These are phyloP conservation scores for Bombus sibiricus DNA, from an alignment of 1,140 invertebrate genomes.

Conservation along the genomic window DNA sequence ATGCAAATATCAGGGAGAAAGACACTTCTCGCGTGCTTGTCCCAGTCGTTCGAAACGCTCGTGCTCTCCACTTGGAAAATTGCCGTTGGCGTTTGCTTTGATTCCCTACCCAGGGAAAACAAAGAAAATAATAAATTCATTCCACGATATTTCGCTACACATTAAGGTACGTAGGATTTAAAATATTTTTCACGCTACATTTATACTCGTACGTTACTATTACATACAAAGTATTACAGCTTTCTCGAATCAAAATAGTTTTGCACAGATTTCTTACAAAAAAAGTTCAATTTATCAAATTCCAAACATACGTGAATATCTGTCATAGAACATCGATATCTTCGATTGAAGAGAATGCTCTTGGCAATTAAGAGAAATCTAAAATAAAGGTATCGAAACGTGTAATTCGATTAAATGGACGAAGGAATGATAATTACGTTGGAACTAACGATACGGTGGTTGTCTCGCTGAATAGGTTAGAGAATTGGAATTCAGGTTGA, in stretches of 20 bases:
- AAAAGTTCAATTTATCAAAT: not conserved
- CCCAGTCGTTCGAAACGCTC: too few species aligned
- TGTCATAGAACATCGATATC: not conserved
- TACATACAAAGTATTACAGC: too few species aligned
- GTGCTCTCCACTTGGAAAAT: not conserved
- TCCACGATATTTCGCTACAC: too few species aligned
- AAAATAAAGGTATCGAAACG: not conserved
- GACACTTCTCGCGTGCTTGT: too few species aligned
- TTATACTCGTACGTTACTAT: too few species aligned
- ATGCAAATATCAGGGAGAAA: not conserved
- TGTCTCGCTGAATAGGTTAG: not conserved
- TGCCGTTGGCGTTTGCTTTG: not conserved
- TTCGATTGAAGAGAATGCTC: not conserved
- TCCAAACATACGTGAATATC: not conserved
- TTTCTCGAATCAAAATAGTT: too few species aligned
- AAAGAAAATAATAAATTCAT: too few species aligned
- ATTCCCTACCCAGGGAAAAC: not conserved
- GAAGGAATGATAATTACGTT: not conserved
- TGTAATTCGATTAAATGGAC: not conserved
- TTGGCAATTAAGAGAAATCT: too few species aligned
- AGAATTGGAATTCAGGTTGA: slow-evolving; percentile 40
- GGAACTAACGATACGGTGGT: not conserved
- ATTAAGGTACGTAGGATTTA: too few species aligned
- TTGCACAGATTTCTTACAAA: too few species aligned
- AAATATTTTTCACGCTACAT: too few species aligned